A percentile compares a stretch with the other conserved stretches of the same genome.
Evolutionary conservation across 1,140 invertebrate genomes (phyloP).

Genomic region (Lepidurus apus): DNA sequence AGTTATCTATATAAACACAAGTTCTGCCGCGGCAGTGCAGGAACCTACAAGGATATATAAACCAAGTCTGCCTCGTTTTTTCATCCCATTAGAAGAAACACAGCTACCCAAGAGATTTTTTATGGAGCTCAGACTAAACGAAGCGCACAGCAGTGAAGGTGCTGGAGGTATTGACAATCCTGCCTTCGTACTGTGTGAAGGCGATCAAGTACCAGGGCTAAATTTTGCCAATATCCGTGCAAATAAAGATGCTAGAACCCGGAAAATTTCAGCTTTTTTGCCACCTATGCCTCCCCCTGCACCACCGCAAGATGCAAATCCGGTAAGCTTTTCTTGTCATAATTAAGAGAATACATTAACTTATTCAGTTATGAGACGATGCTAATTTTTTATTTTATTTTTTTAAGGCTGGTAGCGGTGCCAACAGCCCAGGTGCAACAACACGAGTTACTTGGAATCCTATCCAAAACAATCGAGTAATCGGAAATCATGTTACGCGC

Average conservation of each 20-base stretch:
- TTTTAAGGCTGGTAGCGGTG: background rate
- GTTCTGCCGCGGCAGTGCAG: no score
- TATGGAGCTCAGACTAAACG: background rate
- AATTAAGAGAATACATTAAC: no score
- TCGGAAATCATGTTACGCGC: background rate
- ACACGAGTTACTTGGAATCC: background rate
- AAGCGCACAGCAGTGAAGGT: background rate
- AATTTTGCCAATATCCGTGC: background rate
- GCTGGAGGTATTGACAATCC: slow-evolving; percentile 2
- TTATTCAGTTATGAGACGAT: background rate
- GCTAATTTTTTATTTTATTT: background rate
- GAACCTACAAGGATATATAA: background rate
- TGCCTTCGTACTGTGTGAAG: background rate
- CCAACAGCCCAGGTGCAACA: background rate
- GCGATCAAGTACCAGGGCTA: background rate
- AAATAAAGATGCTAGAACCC: background rate
- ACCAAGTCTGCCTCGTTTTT: background rate
- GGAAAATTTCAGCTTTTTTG: background rate
- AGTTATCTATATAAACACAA: background rate
- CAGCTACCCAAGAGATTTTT: background rate
- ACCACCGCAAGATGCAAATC: background rate
- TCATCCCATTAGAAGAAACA: background rate
- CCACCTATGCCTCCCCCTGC: background rate
- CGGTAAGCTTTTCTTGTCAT: background rate
- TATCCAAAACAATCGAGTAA: background rate